Evolutionary conservation across 2,797 vertebrate species (phyloP).

Genomic region (Acomys russatus): DNA sequence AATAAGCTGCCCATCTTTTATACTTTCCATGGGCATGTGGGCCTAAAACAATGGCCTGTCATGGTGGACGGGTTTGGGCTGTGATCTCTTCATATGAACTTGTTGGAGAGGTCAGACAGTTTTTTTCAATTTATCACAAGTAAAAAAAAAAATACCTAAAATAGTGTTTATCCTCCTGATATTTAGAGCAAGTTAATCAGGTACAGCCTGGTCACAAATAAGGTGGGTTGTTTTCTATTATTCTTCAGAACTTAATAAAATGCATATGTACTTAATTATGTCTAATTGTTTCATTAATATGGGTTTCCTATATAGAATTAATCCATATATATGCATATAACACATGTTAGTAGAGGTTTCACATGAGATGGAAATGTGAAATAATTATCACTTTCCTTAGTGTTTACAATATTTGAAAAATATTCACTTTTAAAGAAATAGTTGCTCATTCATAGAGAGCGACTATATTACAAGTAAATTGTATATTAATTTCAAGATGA

Average conservation of each 20-base stretch:
- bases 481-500: conserved; percentile 31
- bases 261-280: neutral
- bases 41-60: neutral
- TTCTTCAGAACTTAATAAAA: conserved; percentile 10
- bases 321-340: neutral
- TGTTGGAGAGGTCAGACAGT: neutral
- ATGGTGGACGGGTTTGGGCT: neutral
- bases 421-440: conserved; percentile 32
- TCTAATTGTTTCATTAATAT: neutral
- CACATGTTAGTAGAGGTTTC: neutral
- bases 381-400: neutral
- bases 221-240: neutral
- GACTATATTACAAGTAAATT: neutral
- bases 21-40: neutral
- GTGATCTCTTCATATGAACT: neutral
- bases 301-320: neutral
- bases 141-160: neutral
- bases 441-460: conserved; percentile 12
- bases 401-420: conserved; percentile 5
- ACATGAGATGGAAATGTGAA: neutral
- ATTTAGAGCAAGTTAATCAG: neutral
- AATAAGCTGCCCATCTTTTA: neutral
- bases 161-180: neutral
- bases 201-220: neutral
- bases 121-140: neutral